Evolutionary conservation across 2,888 invertebrate genomes (phyloP).

Genomic region (Drosophila recens): DNA sequence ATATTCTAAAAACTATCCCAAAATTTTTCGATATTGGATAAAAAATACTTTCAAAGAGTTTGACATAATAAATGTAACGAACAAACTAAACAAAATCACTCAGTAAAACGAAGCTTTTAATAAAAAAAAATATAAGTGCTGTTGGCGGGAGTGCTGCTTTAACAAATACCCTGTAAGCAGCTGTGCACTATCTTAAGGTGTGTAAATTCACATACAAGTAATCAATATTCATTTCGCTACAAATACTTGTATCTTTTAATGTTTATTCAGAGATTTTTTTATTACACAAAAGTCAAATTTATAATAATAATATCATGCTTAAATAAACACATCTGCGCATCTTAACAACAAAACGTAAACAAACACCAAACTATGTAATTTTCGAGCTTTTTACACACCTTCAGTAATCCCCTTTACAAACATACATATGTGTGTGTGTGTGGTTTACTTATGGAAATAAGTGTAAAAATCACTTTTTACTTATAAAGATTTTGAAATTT

Average conservation of each 20-base stretch:
- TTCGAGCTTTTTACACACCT: constrained; percentile 5
- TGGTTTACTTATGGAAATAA: background rate
- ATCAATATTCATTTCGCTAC: no score
- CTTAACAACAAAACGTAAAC: constrained; percentile 1
- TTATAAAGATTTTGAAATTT: background rate
- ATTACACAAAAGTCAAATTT: background rate
- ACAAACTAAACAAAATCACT: no score
- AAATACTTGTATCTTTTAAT: no score
- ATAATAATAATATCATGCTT: constrained; percentile 22
- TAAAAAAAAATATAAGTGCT: no score
- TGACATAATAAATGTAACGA: background rate
- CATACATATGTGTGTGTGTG: no score
- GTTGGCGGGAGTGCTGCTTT: no score
- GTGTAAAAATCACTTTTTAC: background rate
- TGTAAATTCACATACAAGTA: no score
- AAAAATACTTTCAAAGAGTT: background rate
- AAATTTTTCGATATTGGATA: background rate
- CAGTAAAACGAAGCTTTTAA: no score
- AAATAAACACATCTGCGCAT: background rate
- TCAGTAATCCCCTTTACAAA: background rate
- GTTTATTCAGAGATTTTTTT: no score
- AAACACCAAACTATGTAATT: background rate
- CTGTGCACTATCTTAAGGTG: no score
- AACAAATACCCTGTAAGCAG: no score
- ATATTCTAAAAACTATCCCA: background rate